Evolutionary conservation across 92 coral and sea anemone genomes (phyloP), one percentile per base, ranked within the genome.

Genomic region (Phenganax subtilis): DNA sequence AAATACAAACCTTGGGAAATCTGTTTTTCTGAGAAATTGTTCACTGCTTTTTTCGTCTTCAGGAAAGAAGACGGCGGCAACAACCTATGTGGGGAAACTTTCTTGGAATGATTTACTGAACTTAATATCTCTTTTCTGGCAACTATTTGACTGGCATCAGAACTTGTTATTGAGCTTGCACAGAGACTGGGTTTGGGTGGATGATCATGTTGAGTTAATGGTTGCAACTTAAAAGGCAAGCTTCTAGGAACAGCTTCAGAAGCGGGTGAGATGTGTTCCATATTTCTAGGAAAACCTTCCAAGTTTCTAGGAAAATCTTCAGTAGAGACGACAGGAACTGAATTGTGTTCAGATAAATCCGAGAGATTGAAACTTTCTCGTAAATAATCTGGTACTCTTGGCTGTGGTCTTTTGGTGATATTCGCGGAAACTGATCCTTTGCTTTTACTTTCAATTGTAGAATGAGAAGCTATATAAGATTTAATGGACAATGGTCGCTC

Each of bases 331-430:
- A 54, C 47, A 20, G 70, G 30, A 20, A 7, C 27, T 0, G 70
- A 7, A 17, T 25, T 15, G 69, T 29, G 77, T 62, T 80, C 73
- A 17, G 63, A 72, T 5, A 96, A 75, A 55, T 89, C 55, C 29
- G 96, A 75, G 72, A 92, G 80, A 76, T 92, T 97, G 65, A 86
- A 96, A n/a, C 97, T 92, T 51, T 90, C 99, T 81, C 99, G 87
- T 56, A 96, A 81, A 84, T 92, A 96, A 55, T 96, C 97, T 6
- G 99, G 99, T 51, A 87, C 89, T 61, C 99, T 84, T 9, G 99
- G 99, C 62, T 82, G 86, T 14, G 99, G 93, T 51, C 99, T 93
- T 53, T 89, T 86, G 68, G 87, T 83, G 60, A 79, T 82, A 0
- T 14, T 59, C 7, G 7, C 65, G 37, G 17, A 28, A 64, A n/a